Percentiles rank a stretch among this genome's conserved stretches.
Evolutionary conservation across 2,888 invertebrate species (phyloP).

Genomic region (Caenorhabditis sp.): DNA sequence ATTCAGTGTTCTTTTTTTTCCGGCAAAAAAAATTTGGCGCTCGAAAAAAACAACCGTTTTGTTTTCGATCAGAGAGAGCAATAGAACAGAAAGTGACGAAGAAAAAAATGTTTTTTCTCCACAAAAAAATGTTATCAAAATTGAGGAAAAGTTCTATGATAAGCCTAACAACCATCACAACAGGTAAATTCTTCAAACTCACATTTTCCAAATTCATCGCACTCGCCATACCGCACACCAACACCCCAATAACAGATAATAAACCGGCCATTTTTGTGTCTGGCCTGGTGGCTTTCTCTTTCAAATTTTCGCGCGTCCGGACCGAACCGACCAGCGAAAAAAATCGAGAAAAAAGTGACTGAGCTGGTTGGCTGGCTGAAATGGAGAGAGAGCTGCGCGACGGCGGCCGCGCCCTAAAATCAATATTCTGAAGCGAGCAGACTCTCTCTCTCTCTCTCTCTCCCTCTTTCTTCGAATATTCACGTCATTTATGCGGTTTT

Average conservation of each 20-base stretch:
- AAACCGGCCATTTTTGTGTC: neutral
- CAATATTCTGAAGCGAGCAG: neutral
- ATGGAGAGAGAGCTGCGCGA: neutral
- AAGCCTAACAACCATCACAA: too few relatives aligned
- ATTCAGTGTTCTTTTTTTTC: too few relatives aligned
- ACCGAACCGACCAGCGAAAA: neutral
- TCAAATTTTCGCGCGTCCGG: constrained; percentile 3
- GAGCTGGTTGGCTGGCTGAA: neutral
- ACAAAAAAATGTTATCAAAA: too few relatives aligned
- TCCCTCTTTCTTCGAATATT: constrained; percentile 1
- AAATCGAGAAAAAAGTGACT: constrained; percentile 1
- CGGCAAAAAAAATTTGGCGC: too few relatives aligned
- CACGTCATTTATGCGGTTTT: neutral
- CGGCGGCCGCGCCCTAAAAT: constrained; percentile 8
- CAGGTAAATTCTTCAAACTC: neutral
- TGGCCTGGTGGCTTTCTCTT: constrained; percentile 12
- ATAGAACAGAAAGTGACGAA: too few relatives aligned
- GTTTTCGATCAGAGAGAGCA: too few relatives aligned
- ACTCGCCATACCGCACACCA: neutral
- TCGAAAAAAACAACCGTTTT: too few relatives aligned
- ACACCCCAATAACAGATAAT: neutral
- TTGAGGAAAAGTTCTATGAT: too few relatives aligned
- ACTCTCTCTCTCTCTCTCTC: neutral
- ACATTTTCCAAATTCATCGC: constrained; percentile 1
- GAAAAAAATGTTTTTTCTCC: too few relatives aligned